Conservation (phyloP, 1,140 invertebrate species). For the Sminthurinus signatus region DNA sequence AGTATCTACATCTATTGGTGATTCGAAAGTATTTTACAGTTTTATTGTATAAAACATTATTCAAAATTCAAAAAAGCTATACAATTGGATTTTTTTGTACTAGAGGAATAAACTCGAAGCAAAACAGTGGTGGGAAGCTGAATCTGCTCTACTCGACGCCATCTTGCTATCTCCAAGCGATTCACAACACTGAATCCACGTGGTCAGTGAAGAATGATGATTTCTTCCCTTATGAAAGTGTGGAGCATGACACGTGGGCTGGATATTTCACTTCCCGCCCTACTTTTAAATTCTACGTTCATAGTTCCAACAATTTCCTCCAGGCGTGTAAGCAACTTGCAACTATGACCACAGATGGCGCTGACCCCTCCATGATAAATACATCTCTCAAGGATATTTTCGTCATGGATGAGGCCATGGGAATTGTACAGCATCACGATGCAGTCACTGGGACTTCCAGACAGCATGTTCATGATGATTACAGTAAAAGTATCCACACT, state of each 20-base stretch:
- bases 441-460: too few relatives aligned
- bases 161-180: constrained; percentile 62
- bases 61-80: too few relatives aligned
- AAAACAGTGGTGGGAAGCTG: constrained; percentile 48
- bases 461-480: too few relatives aligned
- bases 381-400: constrained; percentile 39
- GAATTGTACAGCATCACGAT: too few relatives aligned
- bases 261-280: constrained; percentile 74
- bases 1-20: too few relatives aligned
- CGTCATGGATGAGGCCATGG: too few relatives aligned
- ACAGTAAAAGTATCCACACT: too few relatives aligned
- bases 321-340: constrained; percentile 55
- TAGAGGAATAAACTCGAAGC: constrained; percentile 53
- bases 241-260: constrained; percentile 67
- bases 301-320: constrained; percentile 59
- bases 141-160: constrained; percentile 70
- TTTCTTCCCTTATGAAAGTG: constrained; percentile 66
- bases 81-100: constrained; percentile 31
- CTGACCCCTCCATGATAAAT: neutral
- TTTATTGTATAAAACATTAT: too few relatives aligned
- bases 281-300: constrained; percentile 57
- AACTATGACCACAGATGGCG: constrained; percentile 10
- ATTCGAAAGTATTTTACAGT: too few relatives aligned
- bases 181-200: constrained; percentile 51
- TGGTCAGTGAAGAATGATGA: constrained; percentile 56